phyloP scores from a whole-genome alignment of 2,113 vertebrate genomes.

The Pao palembangensis region DNA sequence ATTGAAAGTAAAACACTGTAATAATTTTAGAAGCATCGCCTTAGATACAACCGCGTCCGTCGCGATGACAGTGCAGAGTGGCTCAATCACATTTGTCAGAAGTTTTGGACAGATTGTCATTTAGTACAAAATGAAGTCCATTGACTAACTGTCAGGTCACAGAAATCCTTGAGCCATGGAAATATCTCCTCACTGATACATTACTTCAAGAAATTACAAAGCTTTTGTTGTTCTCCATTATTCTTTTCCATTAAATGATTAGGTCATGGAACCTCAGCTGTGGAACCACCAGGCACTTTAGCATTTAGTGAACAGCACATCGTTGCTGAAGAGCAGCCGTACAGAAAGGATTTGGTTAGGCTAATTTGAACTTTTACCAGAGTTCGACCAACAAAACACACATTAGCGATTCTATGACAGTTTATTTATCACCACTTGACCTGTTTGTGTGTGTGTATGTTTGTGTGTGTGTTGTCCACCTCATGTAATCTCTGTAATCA shows the following conservation, averaged over 20 bases:
- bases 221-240: too few species aligned
- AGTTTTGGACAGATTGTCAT: not conserved
- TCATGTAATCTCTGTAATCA: slow-evolving; percentile 6
- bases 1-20: slow-evolving; percentile 1
- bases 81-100: not conserved
- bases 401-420: slow-evolving; percentile 59
- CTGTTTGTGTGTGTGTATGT: slow-evolving; percentile 33
- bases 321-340: not conserved
- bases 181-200: too few species aligned
- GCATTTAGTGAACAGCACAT: too few species aligned
- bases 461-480: slow-evolving; percentile 10
- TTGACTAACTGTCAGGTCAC: not conserved
- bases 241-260: not conserved
- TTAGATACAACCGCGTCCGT: not conserved
- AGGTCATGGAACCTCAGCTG: not conserved
- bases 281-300: not conserved
- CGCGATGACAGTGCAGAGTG: not conserved
- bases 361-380: not conserved
- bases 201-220: too few species aligned
- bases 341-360: not conserved
- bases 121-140: not conserved
- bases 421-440: slow-evolving; percentile 74
- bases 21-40: slow-evolving; percentile 1
- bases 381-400: slow-evolving; percentile 38
- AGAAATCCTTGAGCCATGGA: too few species aligned